Base-by-base conservation (phyloP, 2,797 vertebrate genomes). In the Premnoplex brunnescens region DNA sequence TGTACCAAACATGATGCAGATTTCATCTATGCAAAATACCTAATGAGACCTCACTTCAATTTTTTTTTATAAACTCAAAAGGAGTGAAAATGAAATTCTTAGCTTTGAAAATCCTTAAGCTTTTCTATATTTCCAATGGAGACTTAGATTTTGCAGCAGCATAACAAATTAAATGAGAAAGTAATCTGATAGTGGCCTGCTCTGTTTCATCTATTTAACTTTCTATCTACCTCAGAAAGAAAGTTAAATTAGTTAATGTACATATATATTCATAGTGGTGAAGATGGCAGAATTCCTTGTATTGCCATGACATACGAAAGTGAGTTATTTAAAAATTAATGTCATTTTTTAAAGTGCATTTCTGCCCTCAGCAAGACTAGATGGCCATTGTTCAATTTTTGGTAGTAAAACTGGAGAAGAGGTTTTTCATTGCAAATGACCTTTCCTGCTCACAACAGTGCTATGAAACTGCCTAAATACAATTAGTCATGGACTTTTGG, bases 401-500 rank as follows among this genome's bases (percentile, higher is more conserved):
- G 39, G 55, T 88, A 67, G 63, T 88, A 95, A 93, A 97, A 86
- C 28, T 69, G 39, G 66, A 90, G 88, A 95, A 73, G 5, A 81
- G 8, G 2, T 44, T 94, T 94, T 91, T 52, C n/a, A 10, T 21
- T 84, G 55, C 37, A 67, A 90, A 73, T 51, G 26, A 64, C 49
- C 58, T 63, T 78, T 93, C 82, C 34, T 62, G 44, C 41, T 83
- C 46, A 83, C 56, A 85, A 34, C 39, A 83, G 22, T 34, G 44
- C 37, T 66, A 28, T 67, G 84, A 83, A 89, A 79, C 52, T 60
- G 44, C 34, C 44, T 67, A 71, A 91, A 76, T 63, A 36, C 8
- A 67, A 51, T 75, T 80, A 74, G 27, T 91, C 22, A 72, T 9
- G 9, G 41, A 32, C 46, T 80, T 90, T 48, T 77, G 64, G 72